Evolutionary conservation across 2,113 vertebrate species (phyloP).

Genomic region (Nothocercus julius): DNA sequence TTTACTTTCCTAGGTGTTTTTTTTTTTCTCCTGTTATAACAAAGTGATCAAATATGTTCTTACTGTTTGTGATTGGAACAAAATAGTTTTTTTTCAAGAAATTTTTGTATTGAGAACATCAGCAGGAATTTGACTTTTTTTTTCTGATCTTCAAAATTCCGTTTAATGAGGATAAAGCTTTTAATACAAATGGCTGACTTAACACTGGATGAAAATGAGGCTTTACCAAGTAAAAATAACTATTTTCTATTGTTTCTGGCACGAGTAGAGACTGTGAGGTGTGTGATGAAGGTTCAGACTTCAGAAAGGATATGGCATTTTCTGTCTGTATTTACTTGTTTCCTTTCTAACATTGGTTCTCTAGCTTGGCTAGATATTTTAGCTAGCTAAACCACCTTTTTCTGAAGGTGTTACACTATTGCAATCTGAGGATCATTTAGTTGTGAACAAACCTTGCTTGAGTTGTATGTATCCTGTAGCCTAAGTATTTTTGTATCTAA

Average conservation of each 20-base stretch:
- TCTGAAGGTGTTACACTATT: background rate
- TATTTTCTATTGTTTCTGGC: constrained; percentile 66
- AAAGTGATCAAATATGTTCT: background rate
- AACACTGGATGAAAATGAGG: constrained; percentile 53
- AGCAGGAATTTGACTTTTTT: constrained; percentile 19
- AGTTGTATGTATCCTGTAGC: background rate
- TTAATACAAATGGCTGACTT: constrained; percentile 42
- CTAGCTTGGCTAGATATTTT: background rate
- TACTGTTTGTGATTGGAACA: background rate
- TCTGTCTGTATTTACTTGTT: background rate
- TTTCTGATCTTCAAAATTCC: constrained; percentile 14
- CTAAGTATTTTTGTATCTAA: background rate
- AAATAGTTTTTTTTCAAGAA: background rate
- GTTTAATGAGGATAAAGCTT: constrained; percentile 20
- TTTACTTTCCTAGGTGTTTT: background rate
- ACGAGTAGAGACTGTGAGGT: constrained; percentile 72
- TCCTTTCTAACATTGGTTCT: background rate
- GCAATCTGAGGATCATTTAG: background rate
- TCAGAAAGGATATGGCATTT: constrained; percentile 48
- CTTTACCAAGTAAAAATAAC: constrained; percentile 62
- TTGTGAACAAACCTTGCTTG: background rate
- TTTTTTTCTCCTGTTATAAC: background rate
- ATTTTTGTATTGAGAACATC: background rate
- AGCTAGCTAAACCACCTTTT: background rate
- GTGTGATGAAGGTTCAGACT: constrained; percentile 61